Evolutionary conservation across 2,888 invertebrate species (phyloP).

Genomic region (Coleophora deauratella): DNA sequence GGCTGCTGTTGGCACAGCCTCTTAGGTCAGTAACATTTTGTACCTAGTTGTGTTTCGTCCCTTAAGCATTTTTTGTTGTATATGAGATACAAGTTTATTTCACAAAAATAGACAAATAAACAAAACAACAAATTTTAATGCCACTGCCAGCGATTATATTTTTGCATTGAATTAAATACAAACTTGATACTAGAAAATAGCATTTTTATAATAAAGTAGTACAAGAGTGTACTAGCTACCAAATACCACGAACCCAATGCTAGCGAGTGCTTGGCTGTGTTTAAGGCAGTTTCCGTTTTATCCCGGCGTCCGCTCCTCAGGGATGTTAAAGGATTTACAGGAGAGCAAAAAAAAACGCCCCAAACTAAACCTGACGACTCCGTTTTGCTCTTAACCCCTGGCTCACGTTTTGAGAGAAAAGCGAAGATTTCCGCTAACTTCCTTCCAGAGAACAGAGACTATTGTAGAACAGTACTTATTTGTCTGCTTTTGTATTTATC

Average conservation of each 20-base stretch:
- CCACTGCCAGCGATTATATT: no score
- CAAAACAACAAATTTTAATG: no score
- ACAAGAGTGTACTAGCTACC: no score
- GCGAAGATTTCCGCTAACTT: conserved; percentile 34
- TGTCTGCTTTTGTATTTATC: conserved; percentile 29
- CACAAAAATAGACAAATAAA: no score
- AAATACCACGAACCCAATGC: not conserved
- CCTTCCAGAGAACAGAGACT: conserved; percentile 28
- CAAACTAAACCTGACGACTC: conserved; percentile 26
- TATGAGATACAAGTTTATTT: no score
- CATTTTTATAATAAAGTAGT: no score
- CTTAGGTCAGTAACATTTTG: conserved; percentile 9
- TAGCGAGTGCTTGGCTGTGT: conserved; percentile 36
- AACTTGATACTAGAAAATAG: no score
- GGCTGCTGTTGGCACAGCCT: conserved; percentile 37
- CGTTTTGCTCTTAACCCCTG: conserved; percentile 24
- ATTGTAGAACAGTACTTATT: conserved; percentile 37
- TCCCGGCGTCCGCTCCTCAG: conserved; percentile 34
- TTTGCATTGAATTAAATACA: no score
- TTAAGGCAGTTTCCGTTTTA: conserved; percentile 52
- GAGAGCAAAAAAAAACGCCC: conserved; percentile 38
- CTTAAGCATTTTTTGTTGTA: no score
- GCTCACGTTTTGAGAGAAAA: conserved; percentile 25
- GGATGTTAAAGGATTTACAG: conserved; percentile 54
- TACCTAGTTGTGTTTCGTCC: no score